These are phyloP conservation scores for Leptinotarsa lineolata DNA, from an alignment of 1,140 invertebrate species.

Conservation along the genomic window DNA sequence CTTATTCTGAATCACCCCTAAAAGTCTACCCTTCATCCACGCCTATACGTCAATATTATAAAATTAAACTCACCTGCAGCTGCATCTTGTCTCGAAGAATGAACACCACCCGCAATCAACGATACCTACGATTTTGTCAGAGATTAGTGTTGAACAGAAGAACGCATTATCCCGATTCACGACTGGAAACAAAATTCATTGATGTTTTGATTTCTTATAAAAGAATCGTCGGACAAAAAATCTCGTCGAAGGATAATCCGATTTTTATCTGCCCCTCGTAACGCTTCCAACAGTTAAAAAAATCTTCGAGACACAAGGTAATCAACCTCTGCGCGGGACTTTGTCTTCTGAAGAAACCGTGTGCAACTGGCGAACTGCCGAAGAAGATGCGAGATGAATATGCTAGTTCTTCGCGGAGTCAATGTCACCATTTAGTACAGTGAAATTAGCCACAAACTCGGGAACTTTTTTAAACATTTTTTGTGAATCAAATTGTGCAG, in stretches of 20 bases:
- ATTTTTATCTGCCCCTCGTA: background rate
- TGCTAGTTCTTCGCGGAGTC: constrained; percentile 36
- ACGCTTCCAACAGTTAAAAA: background rate
- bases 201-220: too few relatives aligned
- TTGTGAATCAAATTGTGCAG: too few relatives aligned
- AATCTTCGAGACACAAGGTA: constrained; percentile 8
- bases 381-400: constrained; percentile 30
- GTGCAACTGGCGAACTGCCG: constrained; percentile 26
- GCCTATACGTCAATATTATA: too few relatives aligned
- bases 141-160: background rate
- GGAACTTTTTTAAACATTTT: too few relatives aligned
- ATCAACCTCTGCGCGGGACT: constrained; percentile 4
- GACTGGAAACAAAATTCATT: too few relatives aligned
- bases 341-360: constrained; percentile 24
- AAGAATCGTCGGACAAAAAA: too few relatives aligned
- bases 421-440: constrained; percentile 37
- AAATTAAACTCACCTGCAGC: too few relatives aligned
- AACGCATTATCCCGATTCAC: background rate
- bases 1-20: too few relatives aligned
- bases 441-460: too few relatives aligned
- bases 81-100: too few relatives aligned
- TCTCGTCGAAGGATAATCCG: too few relatives aligned
- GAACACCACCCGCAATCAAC: background rate
- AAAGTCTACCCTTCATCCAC: too few relatives aligned
- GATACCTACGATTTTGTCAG: background rate